Base-by-base conservation (phyloP, 2,797 vertebrate genomes). In the Hydrocynus forskahlii region DNA sequence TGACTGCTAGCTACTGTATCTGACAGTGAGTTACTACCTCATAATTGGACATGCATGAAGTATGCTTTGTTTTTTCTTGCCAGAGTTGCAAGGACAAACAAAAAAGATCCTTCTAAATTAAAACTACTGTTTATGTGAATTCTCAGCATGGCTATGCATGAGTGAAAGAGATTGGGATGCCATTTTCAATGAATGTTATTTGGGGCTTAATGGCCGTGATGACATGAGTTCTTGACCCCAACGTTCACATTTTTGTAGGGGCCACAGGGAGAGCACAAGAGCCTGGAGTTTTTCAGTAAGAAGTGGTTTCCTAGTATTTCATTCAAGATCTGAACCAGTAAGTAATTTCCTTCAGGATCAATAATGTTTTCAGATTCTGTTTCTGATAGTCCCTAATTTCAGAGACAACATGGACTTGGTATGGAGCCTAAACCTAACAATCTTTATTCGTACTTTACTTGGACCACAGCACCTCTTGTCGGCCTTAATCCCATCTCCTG, bases 1-100 rank as follows among this genome's bases (percentile, higher is more conserved):
- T 60, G 55, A 45, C 72, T 40, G 7, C 35, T 21, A 16, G 55
- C 57, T 74, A 38, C n/a, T 74, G 7, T 70, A 52, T 75, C 40
- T 16, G 55, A 16, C 19, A 25, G 5, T 70, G 57, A 79, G 52
- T 13, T 35, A 25, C 17, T 71, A 2, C 23, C 25, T 54, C 23
- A 13, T 25, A 71, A 71, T 17, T 70, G n/a, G 64, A 17, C 45
- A 21, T 59, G 16, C n/a, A 59, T 59, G n/a, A n/a, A 21, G 17
- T 7, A 21, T n/a, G 64, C 38, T 5, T 13, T 68, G 17, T 43
- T 68, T 68, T 45, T 21, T 10, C 4, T n/a, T 59, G 52, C 35
- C 35, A n/a, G 17, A 23, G n/a, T 8, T n/a, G 57, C n/a, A 62
- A 8, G 55, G 1, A 7, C 55, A 9, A 57, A 16, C 55, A 57